These are phyloP conservation scores for Coptodon bakossiorum DNA, from an alignment of 2,113 vertebrate species.

Conservation along the genomic window DNA sequence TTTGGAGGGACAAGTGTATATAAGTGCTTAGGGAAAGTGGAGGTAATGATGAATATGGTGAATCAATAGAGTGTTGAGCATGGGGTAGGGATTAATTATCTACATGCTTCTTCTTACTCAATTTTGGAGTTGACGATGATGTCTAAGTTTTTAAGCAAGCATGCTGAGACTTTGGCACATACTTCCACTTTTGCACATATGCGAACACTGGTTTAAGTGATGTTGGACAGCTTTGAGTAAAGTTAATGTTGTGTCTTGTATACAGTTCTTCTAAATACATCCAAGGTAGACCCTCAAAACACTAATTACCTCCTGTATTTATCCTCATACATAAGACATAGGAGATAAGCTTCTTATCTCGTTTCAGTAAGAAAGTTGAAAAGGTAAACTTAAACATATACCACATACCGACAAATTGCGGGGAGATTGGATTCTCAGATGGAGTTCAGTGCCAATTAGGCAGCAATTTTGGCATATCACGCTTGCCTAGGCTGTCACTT, in stretches of 20 bases:
- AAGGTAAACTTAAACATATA: not conserved
- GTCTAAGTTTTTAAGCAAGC: not conserved
- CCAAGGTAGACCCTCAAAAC: not conserved
- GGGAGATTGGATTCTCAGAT: not conserved
- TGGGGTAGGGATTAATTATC: not conserved
- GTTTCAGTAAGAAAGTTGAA: not conserved
- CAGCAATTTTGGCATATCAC: not conserved
- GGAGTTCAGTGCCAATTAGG: constrained; percentile 2
- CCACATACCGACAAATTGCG: not conserved
- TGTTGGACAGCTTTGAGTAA: not conserved
- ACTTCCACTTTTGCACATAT: not conserved
- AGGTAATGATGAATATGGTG: not conserved
- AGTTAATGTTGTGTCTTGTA: not conserved
- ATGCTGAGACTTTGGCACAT: not conserved
- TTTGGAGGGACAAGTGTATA: not conserved
- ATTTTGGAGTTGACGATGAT: not conserved
- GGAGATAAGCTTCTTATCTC: not conserved
- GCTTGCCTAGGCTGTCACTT: constrained; percentile 3
- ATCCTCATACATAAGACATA: not conserved
- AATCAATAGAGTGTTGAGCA: not conserved
- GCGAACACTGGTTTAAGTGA: not conserved
- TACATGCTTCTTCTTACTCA: not conserved
- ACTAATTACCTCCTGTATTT: not conserved
- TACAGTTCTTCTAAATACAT: not conserved
- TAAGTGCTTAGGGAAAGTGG: not conserved